Evolutionary conservation across 2,113 vertebrate genomes (phyloP).

Genomic region (Poeciliopsis occidentalis): DNA sequence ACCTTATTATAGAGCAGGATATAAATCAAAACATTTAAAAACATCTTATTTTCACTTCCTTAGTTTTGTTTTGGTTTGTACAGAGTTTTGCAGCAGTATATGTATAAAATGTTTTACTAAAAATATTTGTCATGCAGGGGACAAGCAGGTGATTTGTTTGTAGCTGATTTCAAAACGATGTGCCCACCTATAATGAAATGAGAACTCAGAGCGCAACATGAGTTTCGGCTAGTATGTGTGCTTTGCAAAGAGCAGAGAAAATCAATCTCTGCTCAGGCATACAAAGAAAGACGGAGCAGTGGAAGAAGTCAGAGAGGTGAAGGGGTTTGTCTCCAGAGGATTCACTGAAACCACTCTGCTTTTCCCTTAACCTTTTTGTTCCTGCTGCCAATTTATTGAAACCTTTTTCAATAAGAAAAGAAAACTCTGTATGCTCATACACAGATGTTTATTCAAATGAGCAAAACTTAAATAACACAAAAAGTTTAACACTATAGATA

Average conservation of each 20-base stretch:
- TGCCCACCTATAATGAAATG: neutral
- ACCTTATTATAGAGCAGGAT: neutral
- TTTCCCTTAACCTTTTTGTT: constrained; percentile 46
- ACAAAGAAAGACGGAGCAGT: constrained; percentile 20
- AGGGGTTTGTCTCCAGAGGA: constrained; percentile 41
- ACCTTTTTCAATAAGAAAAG: neutral
- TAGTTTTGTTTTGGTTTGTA: neutral
- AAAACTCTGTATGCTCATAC: constrained; percentile 10
- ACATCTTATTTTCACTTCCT: no score
- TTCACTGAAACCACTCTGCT: constrained; percentile 48
- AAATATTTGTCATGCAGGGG: neutral
- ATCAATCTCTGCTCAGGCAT: constrained; percentile 21
- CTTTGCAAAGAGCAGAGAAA: constrained; percentile 34
- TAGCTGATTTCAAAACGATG: neutral
- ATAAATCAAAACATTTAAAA: neutral
- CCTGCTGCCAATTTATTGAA: constrained; percentile 17
- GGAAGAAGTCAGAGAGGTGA: constrained; percentile 31
- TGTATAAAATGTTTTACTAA: neutral
- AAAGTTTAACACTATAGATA: neutral
- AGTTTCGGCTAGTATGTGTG: constrained; percentile 7
- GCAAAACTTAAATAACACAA: neutral
- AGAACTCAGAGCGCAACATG: constrained; percentile 21
- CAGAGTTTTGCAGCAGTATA: neutral
- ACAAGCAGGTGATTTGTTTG: neutral
- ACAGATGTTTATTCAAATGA: neutral